Evolutionary conservation across 2,113 vertebrate species (phyloP), one percentile per base, ranked within the genome.

Genomic region (Athene noctua): DNA sequence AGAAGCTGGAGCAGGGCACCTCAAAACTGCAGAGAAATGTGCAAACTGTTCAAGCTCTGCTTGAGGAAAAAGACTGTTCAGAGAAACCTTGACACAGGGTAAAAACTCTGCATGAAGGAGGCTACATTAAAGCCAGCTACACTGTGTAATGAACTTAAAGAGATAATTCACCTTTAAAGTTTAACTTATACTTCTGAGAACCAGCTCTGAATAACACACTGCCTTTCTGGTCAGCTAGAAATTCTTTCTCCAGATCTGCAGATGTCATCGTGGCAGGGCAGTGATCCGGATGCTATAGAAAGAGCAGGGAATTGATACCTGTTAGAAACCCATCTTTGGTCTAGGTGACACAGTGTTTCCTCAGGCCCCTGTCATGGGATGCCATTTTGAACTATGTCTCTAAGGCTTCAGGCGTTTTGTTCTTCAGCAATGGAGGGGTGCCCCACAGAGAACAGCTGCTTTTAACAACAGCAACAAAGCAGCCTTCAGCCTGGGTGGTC

Each of bases 131-230:
- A 91, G 54, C 9, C 54, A 73, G 17, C 14, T 63, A n/a, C 25
- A 9, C 36, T 26, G 6, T 15, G 7, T 66, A 68, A 78, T 16
- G 15, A 82, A 70, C 15, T 54, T 59, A 72, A 85, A 38, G 61
- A 73, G 34, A 74, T 78, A 93, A 38, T 51, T 96, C 96, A 99
- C 99, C 98, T 98, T 89, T 70, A 78, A 99, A 99, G 90, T 96
- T 95, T 90, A 99, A 58, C 21, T 79, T 55, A 61, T 98, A 99
- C 12, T 73, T 29, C 72, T 98, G 98, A 67, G 96, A 96, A 29
- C 98, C 99, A 62, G 98, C 98, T 6, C n/a, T 80, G 55, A 99
- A 97, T 1, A 61, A 25, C 44, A 98, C 65, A 32, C 77, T 68
- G 3, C 94, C 96, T 5, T 21, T 97, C 26, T 11, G 80, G 91